phyloP scores from a whole-genome alignment of 2,888 invertebrate species.

The Loripinus fragilis region DNA sequence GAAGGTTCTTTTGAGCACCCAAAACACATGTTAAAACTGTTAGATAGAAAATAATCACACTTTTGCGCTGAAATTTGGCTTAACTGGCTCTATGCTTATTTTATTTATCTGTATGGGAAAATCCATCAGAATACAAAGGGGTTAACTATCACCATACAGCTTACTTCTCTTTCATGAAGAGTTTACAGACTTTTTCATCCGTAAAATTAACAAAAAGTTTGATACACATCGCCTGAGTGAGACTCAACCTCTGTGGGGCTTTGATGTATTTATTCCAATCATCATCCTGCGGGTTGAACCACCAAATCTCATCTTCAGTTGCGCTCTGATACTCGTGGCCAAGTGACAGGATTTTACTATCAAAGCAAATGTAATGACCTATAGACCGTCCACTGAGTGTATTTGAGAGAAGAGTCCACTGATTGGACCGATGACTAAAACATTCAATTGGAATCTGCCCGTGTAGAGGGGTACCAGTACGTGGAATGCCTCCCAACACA shows the following conservation, averaged over 20 bases:
- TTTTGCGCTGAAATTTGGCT: too few species aligned
- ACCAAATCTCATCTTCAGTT: conserved; percentile 82
- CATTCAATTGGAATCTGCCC: conserved; percentile 82
- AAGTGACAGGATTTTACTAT: conserved; percentile 78
- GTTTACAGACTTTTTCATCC: conserved; percentile 80
- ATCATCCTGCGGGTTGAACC: conserved; percentile 75
- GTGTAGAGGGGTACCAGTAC: conserved; percentile 78
- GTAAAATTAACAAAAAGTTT: conserved; percentile 78
- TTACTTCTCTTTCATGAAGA: conserved; percentile 68
- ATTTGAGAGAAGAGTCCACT: conserved; percentile 81
- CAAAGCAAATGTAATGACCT: conserved; percentile 80
- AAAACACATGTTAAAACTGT: too few species aligned
- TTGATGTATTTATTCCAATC: conserved; percentile 79
- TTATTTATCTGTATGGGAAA: too few species aligned
- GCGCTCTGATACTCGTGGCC: conserved; percentile 82
- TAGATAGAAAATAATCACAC: too few species aligned
- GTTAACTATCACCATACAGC: too few species aligned
- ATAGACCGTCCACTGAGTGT: conserved; percentile 82
- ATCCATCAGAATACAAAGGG: too few species aligned
- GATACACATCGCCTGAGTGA: conserved; percentile 78
- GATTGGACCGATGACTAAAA: conserved; percentile 75
- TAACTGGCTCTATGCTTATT: too few species aligned
- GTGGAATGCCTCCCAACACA: conserved; percentile 81
- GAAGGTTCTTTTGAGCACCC: too few species aligned
- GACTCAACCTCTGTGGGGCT: conserved; percentile 79